Evolutionary conservation across 2,888 invertebrate genomes (phyloP).

Genomic region (Polydrusus cervinus): DNA sequence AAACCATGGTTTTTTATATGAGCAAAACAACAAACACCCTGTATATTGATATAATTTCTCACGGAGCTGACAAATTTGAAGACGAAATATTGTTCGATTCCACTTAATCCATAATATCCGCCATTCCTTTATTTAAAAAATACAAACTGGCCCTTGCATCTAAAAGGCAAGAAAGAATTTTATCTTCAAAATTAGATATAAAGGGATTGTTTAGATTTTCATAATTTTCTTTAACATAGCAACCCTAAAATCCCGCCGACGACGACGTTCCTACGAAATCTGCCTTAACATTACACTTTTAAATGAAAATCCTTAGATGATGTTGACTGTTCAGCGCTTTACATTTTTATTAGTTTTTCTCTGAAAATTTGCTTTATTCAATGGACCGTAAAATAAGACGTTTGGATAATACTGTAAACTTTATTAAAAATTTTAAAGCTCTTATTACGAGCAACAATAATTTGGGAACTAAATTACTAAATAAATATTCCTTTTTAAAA

Average conservation of each 20-base stretch:
- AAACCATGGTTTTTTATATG: too few relatives aligned
- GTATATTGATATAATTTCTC: too few relatives aligned
- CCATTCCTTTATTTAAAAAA: neutral
- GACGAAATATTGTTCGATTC: too few relatives aligned
- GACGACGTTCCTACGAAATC: conserved; percentile 25
- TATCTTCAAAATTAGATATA: neutral
- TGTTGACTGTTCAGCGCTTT: conserved; percentile 51
- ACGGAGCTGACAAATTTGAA: too few relatives aligned
- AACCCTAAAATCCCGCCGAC: conserved; percentile 46
- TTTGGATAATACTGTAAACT: conserved; percentile 21
- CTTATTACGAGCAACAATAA: neutral
- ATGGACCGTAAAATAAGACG: conserved; percentile 27
- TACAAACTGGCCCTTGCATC: neutral
- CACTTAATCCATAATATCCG: too few relatives aligned
- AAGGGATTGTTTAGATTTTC: conserved; percentile 13
- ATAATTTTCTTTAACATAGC: conserved; percentile 43
- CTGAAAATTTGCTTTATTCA: conserved; percentile 32
- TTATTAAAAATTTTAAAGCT: conserved; percentile 6
- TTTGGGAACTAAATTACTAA: neutral
- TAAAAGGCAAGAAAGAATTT: neutral
- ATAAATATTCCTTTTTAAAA: neutral
- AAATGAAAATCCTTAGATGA: conserved; percentile 48
- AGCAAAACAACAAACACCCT: too few relatives aligned
- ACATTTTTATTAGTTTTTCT: conserved; percentile 50
- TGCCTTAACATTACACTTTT: conserved; percentile 50